phyloP scores from a whole-genome alignment of 2,113 vertebrate genomes.

The Phoenicopterus ruber region DNA sequence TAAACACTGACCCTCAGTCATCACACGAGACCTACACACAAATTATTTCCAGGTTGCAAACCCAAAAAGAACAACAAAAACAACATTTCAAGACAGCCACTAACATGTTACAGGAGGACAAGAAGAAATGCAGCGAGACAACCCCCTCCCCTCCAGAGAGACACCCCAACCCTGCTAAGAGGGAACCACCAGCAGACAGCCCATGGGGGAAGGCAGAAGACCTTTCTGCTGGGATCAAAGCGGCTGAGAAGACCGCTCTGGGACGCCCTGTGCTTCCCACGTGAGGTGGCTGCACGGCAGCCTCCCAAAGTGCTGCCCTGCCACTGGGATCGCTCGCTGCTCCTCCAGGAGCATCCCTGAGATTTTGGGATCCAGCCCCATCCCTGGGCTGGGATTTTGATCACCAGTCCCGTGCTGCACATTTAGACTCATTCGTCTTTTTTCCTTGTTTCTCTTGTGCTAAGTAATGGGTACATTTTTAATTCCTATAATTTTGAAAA shows the following conservation, averaged over 20 bases:
- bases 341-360: not conserved
- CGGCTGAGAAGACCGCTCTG: not conserved
- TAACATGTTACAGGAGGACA: not conserved
- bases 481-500: not conserved
- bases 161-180: not conserved
- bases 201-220: not conserved
- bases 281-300: accelerated
- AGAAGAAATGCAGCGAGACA: not conserved
- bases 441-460: not conserved
- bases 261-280: not conserved
- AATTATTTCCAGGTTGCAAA: not conserved
- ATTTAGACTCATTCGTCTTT: not conserved
- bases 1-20: not conserved
- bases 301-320: not conserved
- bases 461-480: not conserved
- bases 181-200: not conserved
- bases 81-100: not conserved
- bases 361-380: no score
- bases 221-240: not conserved
- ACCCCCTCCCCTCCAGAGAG: not conserved
- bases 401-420: not conserved
- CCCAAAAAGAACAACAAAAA: not conserved
- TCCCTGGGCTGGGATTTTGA: not conserved
- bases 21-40: not conserved
- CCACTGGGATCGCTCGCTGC: not conserved